Percentiles rank a stretch among this genome's conserved stretches.
These are phyloP conservation scores for Drosophila novamexicana DNA, from an alignment of 1,140 invertebrate species.

Conservation along the genomic window DNA sequence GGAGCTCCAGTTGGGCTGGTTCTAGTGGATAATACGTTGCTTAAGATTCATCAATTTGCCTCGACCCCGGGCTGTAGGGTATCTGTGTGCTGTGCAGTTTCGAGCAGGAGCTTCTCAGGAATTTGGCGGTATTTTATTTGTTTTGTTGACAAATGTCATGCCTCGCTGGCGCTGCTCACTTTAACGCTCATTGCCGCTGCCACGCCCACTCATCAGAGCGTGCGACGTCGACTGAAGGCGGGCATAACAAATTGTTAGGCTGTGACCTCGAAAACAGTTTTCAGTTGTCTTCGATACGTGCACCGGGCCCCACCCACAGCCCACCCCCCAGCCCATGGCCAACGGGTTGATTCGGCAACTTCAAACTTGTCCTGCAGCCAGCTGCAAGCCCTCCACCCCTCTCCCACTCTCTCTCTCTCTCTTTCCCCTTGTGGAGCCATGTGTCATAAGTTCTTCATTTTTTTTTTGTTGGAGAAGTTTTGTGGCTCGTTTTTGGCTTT, in stretches of 20 bases:
- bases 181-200: constrained; percentile 78
- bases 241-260: constrained; percentile 75
- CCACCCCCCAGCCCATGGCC: not conserved
- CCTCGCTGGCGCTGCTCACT: constrained; percentile 76
- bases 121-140: constrained; percentile 1
- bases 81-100: not conserved
- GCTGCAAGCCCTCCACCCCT: not conserved
- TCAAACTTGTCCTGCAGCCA: constrained; percentile 36
- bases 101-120: not conserved
- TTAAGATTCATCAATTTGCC: too few species aligned
- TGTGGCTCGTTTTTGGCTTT: constrained; percentile 39
- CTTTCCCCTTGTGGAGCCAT: not conserved
- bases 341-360: constrained; percentile 37
- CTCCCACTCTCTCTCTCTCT: not conserved
- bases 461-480: constrained; percentile 22
- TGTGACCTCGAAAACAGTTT: constrained; percentile 79
- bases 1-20: too few species aligned
- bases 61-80: not conserved
- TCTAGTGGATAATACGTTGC: too few species aligned
- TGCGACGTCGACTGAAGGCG: constrained; percentile 21
- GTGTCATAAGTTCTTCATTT: constrained; percentile 28
- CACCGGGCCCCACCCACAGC: not conserved
- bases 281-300: constrained; percentile 71
- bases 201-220: constrained; percentile 74
- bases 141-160: constrained; percentile 63